Evolutionary conservation across 2,888 invertebrate genomes (phyloP).

Genomic region (Hirtodrosophila cameraria): DNA sequence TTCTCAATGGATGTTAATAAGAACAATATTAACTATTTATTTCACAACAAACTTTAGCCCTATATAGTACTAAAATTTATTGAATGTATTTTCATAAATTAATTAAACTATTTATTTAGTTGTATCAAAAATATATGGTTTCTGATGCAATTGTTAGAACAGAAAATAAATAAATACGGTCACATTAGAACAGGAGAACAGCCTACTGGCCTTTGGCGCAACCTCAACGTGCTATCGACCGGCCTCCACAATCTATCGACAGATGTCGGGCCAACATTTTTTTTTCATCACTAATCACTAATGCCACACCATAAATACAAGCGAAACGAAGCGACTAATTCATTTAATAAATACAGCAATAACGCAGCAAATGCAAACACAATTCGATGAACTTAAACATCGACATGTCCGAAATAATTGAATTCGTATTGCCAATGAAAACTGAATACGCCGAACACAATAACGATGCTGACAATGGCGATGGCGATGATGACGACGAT

Average conservation of each 20-base stretch:
- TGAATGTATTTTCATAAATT: too few relatives aligned
- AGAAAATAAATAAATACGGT: too few relatives aligned
- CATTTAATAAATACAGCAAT: slow-evolving; percentile 7
- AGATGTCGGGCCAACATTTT: slow-evolving; percentile 17
- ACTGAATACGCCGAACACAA: slow-evolving; percentile 47
- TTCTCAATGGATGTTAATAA: too few relatives aligned
- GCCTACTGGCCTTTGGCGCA: too few relatives aligned
- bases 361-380: slow-evolving; percentile 8
- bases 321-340: slow-evolving; percentile 39
- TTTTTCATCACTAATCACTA: slow-evolving; percentile 43
- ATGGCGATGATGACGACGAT: slow-evolving; percentile 32
- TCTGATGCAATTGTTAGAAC: too few relatives aligned
- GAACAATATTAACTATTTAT: too few relatives aligned
- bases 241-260: slow-evolving; percentile 26
- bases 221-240: background rate
- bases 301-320: slow-evolving; percentile 56
- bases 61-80: too few relatives aligned
- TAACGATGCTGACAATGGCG: slow-evolving; percentile 29
- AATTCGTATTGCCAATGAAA: slow-evolving; percentile 63
- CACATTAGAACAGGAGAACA: too few relatives aligned
- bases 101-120: too few relatives aligned
- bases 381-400: slow-evolving; percentile 39
- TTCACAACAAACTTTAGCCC: too few relatives aligned
- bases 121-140: too few relatives aligned
- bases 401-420: slow-evolving; percentile 78